Evolutionary conservation across 1,140 invertebrate species (phyloP).

Genomic region (Rhyzopertha dominica): DNA sequence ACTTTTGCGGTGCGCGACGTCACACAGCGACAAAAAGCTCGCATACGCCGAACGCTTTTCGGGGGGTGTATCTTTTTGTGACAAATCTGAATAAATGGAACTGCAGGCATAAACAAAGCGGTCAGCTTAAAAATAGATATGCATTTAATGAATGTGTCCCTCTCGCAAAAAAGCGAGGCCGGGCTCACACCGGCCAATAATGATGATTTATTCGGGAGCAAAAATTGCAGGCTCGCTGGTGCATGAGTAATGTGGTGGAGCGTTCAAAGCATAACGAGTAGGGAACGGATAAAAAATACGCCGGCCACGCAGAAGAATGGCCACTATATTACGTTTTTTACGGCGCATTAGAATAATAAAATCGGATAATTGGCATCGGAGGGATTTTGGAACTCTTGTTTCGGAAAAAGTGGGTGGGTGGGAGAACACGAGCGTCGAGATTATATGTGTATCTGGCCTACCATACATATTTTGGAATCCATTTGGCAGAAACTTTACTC

Average conservation of each 20-base stretch:
- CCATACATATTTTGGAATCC: too few species aligned
- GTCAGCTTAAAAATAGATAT: constrained; percentile 24
- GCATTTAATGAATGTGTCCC: constrained; percentile 23
- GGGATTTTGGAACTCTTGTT: too few species aligned
- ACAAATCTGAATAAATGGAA: constrained; percentile 28
- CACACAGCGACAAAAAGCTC: too few species aligned
- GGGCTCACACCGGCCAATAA: constrained; percentile 33
- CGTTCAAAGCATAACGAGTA: constrained; percentile 30
- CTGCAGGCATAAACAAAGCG: constrained; percentile 31
- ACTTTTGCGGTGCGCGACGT: too few species aligned
- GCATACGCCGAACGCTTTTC: too few species aligned
- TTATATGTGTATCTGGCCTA: too few species aligned
- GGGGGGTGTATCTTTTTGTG: constrained; percentile 28
- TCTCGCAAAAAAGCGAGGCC: constrained; percentile 23
- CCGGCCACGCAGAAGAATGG: constrained; percentile 24
- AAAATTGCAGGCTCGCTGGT: constrained; percentile 38
- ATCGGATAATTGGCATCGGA: constrained; percentile 29
- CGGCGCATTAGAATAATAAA: constrained; percentile 32
- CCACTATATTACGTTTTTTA: constrained; percentile 37
- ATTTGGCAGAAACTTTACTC: too few species aligned
- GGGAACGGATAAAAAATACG: constrained; percentile 26
- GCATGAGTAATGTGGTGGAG: constrained; percentile 36
- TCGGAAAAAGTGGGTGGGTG: too few species aligned
- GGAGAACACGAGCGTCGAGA: too few species aligned
- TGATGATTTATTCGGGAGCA: constrained; percentile 39